These are phyloP conservation scores for Eulemur rubriventer DNA, from an alignment of 2,797 vertebrate genomes.

Conservation along the genomic window DNA sequence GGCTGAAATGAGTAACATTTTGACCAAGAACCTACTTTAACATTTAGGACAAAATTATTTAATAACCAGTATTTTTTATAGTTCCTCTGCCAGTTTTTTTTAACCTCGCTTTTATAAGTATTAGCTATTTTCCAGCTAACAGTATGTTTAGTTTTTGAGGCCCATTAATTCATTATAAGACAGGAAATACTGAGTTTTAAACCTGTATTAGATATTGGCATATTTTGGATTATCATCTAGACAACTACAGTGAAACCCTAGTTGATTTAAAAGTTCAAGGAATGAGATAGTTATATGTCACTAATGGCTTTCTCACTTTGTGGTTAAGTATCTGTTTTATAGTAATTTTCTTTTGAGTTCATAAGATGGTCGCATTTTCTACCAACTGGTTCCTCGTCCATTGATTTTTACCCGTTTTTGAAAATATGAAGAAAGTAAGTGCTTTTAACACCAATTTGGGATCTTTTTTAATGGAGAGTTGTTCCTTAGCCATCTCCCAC, in stretches of 20 bases:
- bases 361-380: background rate
- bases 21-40: background rate
- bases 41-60: background rate
- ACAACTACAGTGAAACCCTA: background rate
- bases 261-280: background rate
- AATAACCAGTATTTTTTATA: background rate
- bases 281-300: background rate
- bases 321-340: background rate
- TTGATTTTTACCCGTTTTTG: background rate
- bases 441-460: background rate
- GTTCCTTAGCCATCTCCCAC: background rate
- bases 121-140: background rate
- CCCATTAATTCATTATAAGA: background rate
- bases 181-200: background rate
- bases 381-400: background rate
- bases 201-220: background rate
- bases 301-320: background rate
- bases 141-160: background rate
- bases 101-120: background rate
- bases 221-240: constrained; percentile 17
- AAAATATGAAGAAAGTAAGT: background rate
- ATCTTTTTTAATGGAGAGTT: background rate
- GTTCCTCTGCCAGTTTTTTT: background rate
- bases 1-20: background rate
- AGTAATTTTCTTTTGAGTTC: background rate